Evolutionary conservation across 23 tunicate species (phyloP).

Genomic region (Aplidium turbinatum): DNA sequence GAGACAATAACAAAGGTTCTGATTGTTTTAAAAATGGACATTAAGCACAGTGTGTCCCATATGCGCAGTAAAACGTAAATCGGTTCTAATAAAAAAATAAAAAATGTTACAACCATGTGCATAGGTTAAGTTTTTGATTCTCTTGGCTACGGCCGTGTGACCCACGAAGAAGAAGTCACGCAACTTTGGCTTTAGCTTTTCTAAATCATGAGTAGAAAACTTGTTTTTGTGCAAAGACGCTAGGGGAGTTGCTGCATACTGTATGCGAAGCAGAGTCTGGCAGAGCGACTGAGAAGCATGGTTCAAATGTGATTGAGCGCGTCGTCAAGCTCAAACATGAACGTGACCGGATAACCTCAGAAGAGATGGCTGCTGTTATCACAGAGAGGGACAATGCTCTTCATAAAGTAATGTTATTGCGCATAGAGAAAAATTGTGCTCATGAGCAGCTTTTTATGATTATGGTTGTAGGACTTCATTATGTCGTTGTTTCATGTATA

Average conservation of each 20-base stretch:
- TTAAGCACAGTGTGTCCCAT: no score
- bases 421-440: no score
- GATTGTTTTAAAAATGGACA: no score
- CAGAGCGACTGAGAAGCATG: slow-evolving; percentile 39
- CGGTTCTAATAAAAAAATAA: no score
- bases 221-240: background rate
- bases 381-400: slow-evolving; percentile 62
- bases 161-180: background rate
- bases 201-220: background rate
- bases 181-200: background rate
- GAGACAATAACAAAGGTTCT: no score
- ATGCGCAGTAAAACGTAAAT: no score
- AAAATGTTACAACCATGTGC: no score
- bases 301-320: slow-evolving; percentile 18
- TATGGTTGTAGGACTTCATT: no score
- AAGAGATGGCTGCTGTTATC: slow-evolving; percentile 60
- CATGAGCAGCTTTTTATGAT: no score
- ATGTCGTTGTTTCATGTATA: no score
- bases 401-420: slow-evolving; percentile 37
- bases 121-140: no score
- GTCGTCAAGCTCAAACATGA: slow-evolving; percentile 47
- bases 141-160: no score
- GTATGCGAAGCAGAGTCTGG: slow-evolving; percentile 45
- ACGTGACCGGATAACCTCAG: slow-evolving; percentile 31
- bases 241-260: slow-evolving; percentile 23